A percentile compares a stretch with the other conserved stretches of the same genome.
Evolutionary conservation across 1,140 invertebrate species (phyloP).

Genomic region (Drosophila saltans): DNA sequence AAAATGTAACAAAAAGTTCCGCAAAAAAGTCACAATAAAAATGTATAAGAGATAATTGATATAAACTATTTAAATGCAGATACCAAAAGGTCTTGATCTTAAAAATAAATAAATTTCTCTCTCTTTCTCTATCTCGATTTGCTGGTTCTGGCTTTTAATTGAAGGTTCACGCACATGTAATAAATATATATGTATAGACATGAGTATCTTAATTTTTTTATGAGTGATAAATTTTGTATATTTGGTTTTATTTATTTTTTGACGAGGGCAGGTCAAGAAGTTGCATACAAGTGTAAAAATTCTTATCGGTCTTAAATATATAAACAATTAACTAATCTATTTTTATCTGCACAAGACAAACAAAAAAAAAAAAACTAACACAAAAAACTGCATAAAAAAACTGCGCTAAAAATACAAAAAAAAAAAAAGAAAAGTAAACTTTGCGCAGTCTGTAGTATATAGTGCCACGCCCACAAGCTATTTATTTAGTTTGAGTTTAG

Average conservation of each 20-base stretch:
- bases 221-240: slow-evolving; percentile 14
- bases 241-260: background rate
- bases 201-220: slow-evolving; percentile 22
- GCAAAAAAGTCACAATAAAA: slow-evolving; percentile 9
- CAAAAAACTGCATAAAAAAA: slow-evolving; percentile 27
- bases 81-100: background rate
- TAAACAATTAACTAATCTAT: slow-evolving; percentile 29
- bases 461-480: slow-evolving; percentile 30
- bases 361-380: background rate
- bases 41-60: background rate
- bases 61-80: background rate
- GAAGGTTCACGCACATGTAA: slow-evolving; percentile 12
- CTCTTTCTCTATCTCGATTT: background rate
- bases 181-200: background rate
- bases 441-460: slow-evolving; percentile 9
- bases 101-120: slow-evolving; percentile 29
- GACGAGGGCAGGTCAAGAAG: slow-evolving; percentile 4
- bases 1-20: slow-evolving; percentile 23
- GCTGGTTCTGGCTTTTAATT: slow-evolving; percentile 4
- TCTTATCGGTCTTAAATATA: slow-evolving; percentile 1
- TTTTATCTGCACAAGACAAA: slow-evolving; percentile 28
- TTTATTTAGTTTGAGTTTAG: slow-evolving; percentile 11
- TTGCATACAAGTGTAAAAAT: background rate
- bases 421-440: slow-evolving; percentile 34
- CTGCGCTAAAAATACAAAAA: slow-evolving; percentile 53